Conservation (phyloP, 2,797 vertebrate genomes). For the Coendou prehensilis region DNA sequence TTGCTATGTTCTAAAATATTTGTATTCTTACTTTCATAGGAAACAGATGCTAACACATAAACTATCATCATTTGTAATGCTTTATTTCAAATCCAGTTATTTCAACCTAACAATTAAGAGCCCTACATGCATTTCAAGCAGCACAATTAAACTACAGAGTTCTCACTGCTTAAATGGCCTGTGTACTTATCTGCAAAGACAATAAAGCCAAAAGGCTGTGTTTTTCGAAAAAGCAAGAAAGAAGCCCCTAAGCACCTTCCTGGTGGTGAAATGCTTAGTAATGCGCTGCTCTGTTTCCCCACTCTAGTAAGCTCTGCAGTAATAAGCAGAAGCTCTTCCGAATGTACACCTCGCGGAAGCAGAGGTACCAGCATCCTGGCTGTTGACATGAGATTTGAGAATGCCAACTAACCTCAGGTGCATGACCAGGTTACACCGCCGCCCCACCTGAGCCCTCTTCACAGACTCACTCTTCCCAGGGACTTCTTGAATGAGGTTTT, state of each 20-base stretch:
- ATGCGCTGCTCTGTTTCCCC: conserved; percentile 94
- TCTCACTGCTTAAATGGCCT: conserved; percentile 51
- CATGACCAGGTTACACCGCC: conserved; percentile 91
- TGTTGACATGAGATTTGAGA: conserved; percentile 94
- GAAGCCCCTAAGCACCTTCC: conserved; percentile 86
- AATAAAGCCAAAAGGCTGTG: conserved; percentile 76
- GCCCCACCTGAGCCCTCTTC: conserved; percentile 84
- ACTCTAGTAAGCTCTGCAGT: conserved; percentile 97
- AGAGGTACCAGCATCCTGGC: conserved; percentile 96
- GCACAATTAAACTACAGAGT: conserved; percentile 68
- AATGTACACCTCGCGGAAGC: conserved; percentile 95
- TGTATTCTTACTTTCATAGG: conserved; percentile 25
- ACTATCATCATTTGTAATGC: conserved; percentile 40
- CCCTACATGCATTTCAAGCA: conserved; percentile 70
- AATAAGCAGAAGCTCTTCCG: conserved; percentile 99
- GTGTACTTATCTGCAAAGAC: conserved; percentile 76
- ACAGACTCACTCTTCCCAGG: conserved; percentile 85
- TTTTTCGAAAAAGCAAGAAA: conserved; percentile 81
- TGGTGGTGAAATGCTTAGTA: conserved; percentile 90
- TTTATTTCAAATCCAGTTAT: conserved; percentile 61
- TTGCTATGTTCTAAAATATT: conserved; percentile 35
- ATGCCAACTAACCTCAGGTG: conserved; percentile 96
- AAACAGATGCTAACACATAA: conserved; percentile 13
- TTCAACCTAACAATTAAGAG: conserved; percentile 66
- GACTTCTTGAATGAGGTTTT: conserved; percentile 85